Percentiles rank a stretch among this genome's conserved stretches.
These are phyloP conservation scores for Neosilurus mollespiculum DNA, from an alignment of 2,797 vertebrate genomes.

Conservation along the genomic window DNA sequence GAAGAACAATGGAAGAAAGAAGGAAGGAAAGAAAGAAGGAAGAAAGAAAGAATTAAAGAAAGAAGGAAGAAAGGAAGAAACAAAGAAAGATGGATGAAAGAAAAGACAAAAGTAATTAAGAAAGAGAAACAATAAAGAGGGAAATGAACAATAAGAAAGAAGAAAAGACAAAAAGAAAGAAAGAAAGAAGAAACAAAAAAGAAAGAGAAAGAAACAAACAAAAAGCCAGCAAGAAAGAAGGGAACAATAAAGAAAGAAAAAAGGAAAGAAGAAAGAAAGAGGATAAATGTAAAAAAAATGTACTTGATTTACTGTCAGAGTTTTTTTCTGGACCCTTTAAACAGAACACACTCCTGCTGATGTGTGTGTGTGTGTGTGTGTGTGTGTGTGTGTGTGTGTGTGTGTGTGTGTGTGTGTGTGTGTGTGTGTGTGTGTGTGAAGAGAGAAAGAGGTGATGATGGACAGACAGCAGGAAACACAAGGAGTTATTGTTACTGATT, in stretches of 20 bases:
- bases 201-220: too few relatives aligned
- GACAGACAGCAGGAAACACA: constrained; percentile 75
- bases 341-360: constrained; percentile 71
- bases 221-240: too few relatives aligned
- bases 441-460: constrained; percentile 63
- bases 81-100: constrained; percentile 53
- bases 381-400: constrained; percentile 43
- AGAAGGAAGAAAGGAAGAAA: constrained; percentile 1
- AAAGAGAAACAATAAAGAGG: constrained; percentile 3
- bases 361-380: background rate
- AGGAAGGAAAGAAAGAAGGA: background rate
- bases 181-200: too few relatives aligned
- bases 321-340: constrained; percentile 63
- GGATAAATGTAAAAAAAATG: background rate
- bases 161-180: too few relatives aligned
- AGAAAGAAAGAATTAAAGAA: background rate
- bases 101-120: constrained; percentile 2
- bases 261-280: background rate
- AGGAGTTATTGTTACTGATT: constrained; percentile 80
- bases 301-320: constrained; percentile 40
- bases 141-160: constrained; percentile 46
- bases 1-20: background rate
- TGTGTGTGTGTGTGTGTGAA: constrained; percentile 16
- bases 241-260: too few relatives aligned
- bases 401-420: constrained; percentile 43